A percentile compares a stretch with the other conserved stretches of the same genome.
phyloP scores from a whole-genome alignment of 2,797 vertebrate species.

The Odontamblyopus rebecca region DNA sequence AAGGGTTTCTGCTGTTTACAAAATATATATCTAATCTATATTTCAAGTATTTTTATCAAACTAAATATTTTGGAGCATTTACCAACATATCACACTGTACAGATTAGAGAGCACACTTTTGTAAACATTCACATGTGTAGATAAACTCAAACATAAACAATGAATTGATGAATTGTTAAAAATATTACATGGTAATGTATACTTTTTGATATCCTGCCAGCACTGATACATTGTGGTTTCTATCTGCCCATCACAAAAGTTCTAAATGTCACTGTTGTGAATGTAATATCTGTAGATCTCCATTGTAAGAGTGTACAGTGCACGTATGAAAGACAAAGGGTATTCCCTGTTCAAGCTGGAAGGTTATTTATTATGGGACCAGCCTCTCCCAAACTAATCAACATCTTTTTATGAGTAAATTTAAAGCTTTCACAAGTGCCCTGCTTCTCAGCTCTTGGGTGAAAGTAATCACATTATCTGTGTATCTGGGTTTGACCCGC shows the following conservation, averaged over 20 bases:
- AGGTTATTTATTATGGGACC: conserved; percentile 62
- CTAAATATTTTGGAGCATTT: neutral
- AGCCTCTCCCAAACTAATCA: conserved; percentile 56
- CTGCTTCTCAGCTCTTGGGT: conserved; percentile 47
- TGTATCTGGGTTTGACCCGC: conserved; percentile 52
- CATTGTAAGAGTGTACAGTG: conserved; percentile 5
- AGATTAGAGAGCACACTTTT: too few relatives aligned
- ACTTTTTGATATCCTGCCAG: too few relatives aligned
- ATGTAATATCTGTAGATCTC: neutral
- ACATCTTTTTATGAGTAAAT: conserved; percentile 64
- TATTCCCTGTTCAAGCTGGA: conserved; percentile 20
- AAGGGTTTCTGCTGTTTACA: neutral
- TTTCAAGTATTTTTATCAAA: neutral
- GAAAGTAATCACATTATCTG: conserved; percentile 63
- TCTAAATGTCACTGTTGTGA: neutral
- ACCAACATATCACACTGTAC: neutral
- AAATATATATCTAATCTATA: neutral
- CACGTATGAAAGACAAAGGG: conserved; percentile 40
- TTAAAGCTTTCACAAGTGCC: conserved; percentile 44
- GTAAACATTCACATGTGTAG: too few relatives aligned
- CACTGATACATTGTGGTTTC: too few relatives aligned
- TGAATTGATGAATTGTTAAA: too few relatives aligned
- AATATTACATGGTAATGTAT: too few relatives aligned
- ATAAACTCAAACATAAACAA: too few relatives aligned
- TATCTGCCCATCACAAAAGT: neutral